These are phyloP conservation scores for Monomorium pharaonis DNA, from an alignment of 1,140 invertebrate genomes.

Conservation along the genomic window DNA sequence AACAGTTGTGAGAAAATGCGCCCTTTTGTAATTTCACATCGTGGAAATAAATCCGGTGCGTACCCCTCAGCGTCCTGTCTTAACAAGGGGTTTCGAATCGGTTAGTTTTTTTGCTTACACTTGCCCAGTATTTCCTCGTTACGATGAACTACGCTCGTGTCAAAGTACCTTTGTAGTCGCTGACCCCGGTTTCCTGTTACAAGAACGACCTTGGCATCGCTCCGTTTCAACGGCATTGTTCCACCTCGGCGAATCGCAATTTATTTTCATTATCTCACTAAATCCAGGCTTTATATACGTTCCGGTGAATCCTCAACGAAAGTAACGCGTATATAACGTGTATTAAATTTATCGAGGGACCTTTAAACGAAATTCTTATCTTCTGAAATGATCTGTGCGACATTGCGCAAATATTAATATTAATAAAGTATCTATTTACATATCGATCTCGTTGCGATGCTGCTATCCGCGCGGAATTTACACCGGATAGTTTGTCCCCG, in stretches of 20 bases:
- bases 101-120: slow-evolving; percentile 52
- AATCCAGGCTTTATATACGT: not conserved
- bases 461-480: not conserved
- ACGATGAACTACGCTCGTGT: slow-evolving; percentile 20
- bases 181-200: slow-evolving; percentile 70
- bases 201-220: slow-evolving; percentile 61
- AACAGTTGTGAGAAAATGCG: not conserved
- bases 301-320: not conserved
- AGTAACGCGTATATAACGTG: not conserved
- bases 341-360: not conserved
- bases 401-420: not conserved
- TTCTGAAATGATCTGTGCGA: not conserved
- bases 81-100: slow-evolving; percentile 36
- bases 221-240: slow-evolving; percentile 53
- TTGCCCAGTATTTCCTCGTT: slow-evolving; percentile 39
- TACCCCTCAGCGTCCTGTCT: not conserved
- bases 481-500: not conserved
- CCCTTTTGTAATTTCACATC: not conserved
- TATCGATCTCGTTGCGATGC: not conserved
- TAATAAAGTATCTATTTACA: not conserved
- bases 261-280: slow-evolving; percentile 21
- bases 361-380: not conserved
- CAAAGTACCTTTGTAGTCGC: slow-evolving; percentile 49
- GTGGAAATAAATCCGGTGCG: not conserved
- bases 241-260: slow-evolving; percentile 17